Evolutionary conservation across 2,888 invertebrate species (phyloP).

Genomic region (Noctua janthe): DNA sequence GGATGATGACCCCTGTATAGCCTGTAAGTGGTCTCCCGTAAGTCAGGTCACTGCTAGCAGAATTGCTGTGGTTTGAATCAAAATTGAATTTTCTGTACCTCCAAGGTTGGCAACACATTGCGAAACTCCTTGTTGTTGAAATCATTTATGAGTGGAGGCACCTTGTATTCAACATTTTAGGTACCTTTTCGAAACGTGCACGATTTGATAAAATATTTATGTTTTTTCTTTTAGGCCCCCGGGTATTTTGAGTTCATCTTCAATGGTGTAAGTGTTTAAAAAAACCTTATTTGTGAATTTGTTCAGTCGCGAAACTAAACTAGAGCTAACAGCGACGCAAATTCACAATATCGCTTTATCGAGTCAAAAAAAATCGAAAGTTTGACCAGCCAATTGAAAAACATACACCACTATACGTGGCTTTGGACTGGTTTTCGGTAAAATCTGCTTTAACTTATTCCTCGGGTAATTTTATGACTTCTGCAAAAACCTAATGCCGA

Average conservation of each 20-base stretch:
- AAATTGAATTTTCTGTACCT: background rate
- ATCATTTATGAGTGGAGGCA: no score
- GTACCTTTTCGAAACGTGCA: background rate
- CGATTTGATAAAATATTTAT: background rate
- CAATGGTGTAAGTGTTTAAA: slow-evolving; percentile 25
- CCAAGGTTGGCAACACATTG: background rate
- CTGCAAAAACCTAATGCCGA: background rate
- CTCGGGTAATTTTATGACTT: background rate
- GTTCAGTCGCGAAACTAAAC: slow-evolving; percentile 12
- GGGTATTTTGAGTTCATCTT: slow-evolving; percentile 26
- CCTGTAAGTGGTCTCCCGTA: background rate
- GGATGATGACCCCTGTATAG: background rate
- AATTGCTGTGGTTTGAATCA: background rate
- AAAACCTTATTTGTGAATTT: slow-evolving; percentile 21
- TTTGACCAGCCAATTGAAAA: background rate
- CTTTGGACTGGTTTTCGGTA: background rate
- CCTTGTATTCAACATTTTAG: background rate
- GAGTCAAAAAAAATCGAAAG: background rate
- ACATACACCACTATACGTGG: background rate
- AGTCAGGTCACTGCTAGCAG: no score
- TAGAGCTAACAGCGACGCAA: slow-evolving; percentile 26
- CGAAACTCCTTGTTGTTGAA: background rate
- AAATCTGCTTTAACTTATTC: background rate
- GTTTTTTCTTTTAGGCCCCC: slow-evolving; percentile 40
- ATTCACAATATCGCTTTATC: slow-evolving; percentile 11